These are phyloP conservation scores for Pseudochirops cupreus DNA, from an alignment of 2,797 vertebrate species.

Conservation along the genomic window DNA sequence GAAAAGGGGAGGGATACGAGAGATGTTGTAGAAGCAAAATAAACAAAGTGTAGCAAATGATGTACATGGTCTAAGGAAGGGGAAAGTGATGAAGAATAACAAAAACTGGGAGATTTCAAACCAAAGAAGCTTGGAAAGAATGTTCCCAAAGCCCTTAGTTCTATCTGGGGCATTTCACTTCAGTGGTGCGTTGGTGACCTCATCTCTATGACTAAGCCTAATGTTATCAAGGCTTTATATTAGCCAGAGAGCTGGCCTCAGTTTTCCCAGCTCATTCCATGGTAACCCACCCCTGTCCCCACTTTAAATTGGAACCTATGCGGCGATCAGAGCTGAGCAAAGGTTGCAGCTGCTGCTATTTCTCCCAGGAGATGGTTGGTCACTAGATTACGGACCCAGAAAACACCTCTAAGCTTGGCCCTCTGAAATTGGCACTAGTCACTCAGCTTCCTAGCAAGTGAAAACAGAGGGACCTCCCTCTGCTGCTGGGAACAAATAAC, in stretches of 20 bases:
- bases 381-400: not conserved
- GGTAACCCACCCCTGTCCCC: not conserved
- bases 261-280: not conserved
- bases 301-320: not conserved
- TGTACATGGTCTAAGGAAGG: not conserved
- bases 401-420: not conserved
- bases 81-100: not conserved
- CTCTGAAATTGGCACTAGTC: not conserved
- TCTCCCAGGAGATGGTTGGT: not conserved
- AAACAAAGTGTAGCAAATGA: not conserved
- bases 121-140: not conserved
- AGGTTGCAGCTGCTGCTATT: not conserved
- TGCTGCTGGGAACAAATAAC: not conserved
- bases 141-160: not conserved
- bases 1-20: not conserved
- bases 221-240: constrained; percentile 55
- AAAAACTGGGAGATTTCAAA: not conserved
- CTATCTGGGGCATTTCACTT: constrained; percentile 46
- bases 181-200: constrained; percentile 73
- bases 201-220: constrained; percentile 69
- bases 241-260: constrained; percentile 58
- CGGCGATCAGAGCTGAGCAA: not conserved
- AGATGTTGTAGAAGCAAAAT: not conserved
- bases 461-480: no score
- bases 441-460: not conserved